Conservation (phyloP, 2,113 vertebrate species). For the Coreoperca whiteheadi region DNA sequence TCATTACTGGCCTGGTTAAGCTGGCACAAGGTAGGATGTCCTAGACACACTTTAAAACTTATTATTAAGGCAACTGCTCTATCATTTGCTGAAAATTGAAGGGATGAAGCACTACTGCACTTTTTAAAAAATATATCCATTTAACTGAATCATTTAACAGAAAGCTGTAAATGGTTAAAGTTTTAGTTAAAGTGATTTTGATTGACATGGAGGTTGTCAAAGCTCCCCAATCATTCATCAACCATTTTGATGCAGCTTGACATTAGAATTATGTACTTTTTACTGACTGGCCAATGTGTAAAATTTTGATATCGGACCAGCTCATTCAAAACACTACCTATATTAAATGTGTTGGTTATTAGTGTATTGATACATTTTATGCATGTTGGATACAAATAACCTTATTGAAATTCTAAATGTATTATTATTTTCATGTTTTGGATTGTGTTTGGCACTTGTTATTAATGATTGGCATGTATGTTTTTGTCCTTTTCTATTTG, state of each 20-base stretch:
- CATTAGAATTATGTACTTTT: neutral
- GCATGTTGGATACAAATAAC: neutral
- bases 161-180: neutral
- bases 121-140: neutral
- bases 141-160: neutral
- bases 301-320: neutral
- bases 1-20: conserved; percentile 83
- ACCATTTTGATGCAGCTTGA: neutral
- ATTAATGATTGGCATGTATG: neutral
- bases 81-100: neutral
- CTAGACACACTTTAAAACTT: too few relatives aligned
- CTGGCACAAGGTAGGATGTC: conserved; percentile 82
- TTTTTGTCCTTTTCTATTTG: neutral
- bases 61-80: neutral
- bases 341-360: neutral
- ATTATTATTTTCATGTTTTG: neutral
- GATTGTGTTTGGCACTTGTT: neutral
- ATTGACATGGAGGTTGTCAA: too few relatives aligned
- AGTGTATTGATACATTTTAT: neutral
- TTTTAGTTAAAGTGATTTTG: too few relatives aligned
- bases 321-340: neutral
- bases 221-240: neutral
- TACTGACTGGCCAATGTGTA: neutral
- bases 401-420: neutral
- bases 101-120: neutral